These are phyloP conservation scores for Anoplopoma fimbria DNA, from an alignment of 2,113 vertebrate species.

Conservation along the genomic window DNA sequence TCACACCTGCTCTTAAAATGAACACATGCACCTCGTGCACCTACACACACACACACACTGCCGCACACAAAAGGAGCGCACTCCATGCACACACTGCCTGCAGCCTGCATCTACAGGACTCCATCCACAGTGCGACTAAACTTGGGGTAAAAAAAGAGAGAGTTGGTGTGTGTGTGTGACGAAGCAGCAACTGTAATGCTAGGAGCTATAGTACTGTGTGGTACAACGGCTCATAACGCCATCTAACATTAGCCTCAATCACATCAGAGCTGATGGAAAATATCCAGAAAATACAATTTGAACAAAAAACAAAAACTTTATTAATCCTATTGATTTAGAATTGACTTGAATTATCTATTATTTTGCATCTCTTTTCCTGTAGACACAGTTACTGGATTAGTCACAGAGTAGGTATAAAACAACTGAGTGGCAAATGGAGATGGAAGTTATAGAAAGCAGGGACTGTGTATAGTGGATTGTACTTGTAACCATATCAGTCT, in stretches of 20 bases:
- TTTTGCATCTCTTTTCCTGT: background rate
- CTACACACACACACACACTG: background rate
- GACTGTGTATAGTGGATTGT: background rate
- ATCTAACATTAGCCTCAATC: background rate
- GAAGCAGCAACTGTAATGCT: constrained; percentile 13
- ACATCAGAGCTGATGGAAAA: background rate
- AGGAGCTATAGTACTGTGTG: constrained; percentile 3
- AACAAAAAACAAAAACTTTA: background rate
- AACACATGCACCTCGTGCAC: background rate
- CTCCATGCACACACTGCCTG: constrained; percentile 13
- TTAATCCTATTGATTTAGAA: background rate
- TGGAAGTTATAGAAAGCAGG: constrained; percentile 7
- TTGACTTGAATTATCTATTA: background rate
- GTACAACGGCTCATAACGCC: background rate
- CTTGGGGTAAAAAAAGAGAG: background rate
- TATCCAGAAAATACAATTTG: background rate
- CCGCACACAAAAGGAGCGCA: background rate
- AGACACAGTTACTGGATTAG: background rate
- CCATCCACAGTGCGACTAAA: constrained; percentile 41
- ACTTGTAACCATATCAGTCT: constrained; percentile 29
- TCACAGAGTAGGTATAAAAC: background rate
- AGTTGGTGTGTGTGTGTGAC: background rate
- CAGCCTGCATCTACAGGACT: constrained; percentile 27
- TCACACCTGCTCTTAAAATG: constrained; percentile 33
- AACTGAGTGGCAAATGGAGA: background rate